A percentile compares a stretch with the other conserved stretches of the same genome.
Conservation (phyloP, 2,113 vertebrate genomes). For the Mixornis gularis region DNA sequence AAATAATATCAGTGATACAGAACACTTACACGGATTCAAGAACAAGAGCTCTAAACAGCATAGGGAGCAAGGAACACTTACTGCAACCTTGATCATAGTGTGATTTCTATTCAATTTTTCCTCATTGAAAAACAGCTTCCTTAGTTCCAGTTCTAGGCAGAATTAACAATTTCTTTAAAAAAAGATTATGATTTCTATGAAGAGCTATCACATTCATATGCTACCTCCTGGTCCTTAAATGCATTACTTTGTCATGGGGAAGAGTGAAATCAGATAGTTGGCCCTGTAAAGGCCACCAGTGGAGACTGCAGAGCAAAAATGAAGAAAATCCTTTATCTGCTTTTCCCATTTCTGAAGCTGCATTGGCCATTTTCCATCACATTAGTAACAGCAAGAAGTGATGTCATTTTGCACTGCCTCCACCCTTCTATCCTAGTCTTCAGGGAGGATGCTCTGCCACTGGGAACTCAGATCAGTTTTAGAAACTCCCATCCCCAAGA, state of each 20-base stretch:
- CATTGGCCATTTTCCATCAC: not conserved
- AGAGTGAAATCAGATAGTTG: not conserved
- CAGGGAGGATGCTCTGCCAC: not conserved
- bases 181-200: not conserved
- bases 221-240: not conserved
- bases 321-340: not conserved
- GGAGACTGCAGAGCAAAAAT: not conserved
- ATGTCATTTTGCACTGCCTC: not conserved
- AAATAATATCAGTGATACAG: not conserved
- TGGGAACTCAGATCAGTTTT: not conserved
- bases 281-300: not conserved
- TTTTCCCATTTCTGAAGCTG: slow-evolving; percentile 7
- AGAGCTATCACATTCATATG: not conserved
- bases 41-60: not conserved
- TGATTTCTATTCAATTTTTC: not conserved
- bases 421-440: not conserved
- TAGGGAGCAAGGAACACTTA: not conserved
- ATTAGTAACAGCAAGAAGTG: not conserved
- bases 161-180: not conserved
- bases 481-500: not conserved
- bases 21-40: not conserved
- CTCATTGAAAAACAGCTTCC: not conserved
- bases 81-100: not conserved
- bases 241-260: not conserved
- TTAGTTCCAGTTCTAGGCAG: not conserved